A percentile compares a stretch with the other conserved stretches of the same genome.
These are phyloP conservation scores for Oscheius sp. DNA, from an alignment of 2,888 invertebrate species.

Conservation along the genomic window DNA sequence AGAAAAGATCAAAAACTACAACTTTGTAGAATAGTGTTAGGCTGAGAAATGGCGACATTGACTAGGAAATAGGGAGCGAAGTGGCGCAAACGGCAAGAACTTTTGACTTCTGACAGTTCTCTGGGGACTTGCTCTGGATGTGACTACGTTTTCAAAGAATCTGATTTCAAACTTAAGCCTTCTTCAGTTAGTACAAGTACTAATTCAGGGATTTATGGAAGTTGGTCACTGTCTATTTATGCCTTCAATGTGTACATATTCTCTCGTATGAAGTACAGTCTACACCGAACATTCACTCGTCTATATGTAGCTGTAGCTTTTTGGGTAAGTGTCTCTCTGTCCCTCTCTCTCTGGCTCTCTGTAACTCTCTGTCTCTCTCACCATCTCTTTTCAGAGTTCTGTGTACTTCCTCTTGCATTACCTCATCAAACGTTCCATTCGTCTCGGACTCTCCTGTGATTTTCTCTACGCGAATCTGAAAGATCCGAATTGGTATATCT, in stretches of 20 bases:
- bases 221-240: slow-evolving; percentile 38
- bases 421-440: slow-evolving; percentile 40
- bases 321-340: slow-evolving; percentile 32
- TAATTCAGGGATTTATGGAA: slow-evolving; percentile 41
- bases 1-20: too few species aligned
- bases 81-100: too few species aligned
- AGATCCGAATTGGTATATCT: slow-evolving; percentile 42
- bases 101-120: too few species aligned
- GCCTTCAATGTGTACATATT: slow-evolving; percentile 42
- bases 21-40: too few species aligned
- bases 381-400: slow-evolving; percentile 37
- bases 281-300: slow-evolving; percentile 42
- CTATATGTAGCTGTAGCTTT: slow-evolving; percentile 40
- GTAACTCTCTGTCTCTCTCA: neutral
- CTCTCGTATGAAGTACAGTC: slow-evolving; percentile 29
- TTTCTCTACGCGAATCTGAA: slow-evolving; percentile 35
- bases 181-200: too few species aligned
- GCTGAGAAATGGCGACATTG: too few species aligned
- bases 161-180: too few species aligned
- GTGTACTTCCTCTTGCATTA: slow-evolving; percentile 46
- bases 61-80: too few species aligned
- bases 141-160: too few species aligned
- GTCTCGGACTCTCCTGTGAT: slow-evolving; percentile 47
- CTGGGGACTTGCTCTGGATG: too few species aligned
- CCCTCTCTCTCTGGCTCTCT: neutral